Base-by-base conservation (phyloP, 2,113 vertebrate species). In the Tyto alba region DNA sequence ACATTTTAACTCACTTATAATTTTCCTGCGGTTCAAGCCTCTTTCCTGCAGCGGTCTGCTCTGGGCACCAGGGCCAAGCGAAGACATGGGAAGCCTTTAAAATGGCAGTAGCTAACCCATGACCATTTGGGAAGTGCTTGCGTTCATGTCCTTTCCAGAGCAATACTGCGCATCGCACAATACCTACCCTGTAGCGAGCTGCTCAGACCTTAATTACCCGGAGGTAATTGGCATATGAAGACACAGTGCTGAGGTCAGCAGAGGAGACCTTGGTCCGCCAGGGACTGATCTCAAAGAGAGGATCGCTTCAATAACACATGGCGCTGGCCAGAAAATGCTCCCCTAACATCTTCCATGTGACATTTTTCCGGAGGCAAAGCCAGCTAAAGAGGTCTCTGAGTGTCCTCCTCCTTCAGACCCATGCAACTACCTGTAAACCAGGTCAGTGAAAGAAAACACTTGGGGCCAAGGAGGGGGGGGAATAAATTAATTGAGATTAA, bases 1-100 rank as follows among this genome's bases (percentile, higher is more conserved):
- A 82, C 8, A 3, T 78, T 93, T 95, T 75, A 92, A 75, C 73
- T 89, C 76, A 60, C 73, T 96, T 78, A n/a, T 85, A 86, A 95
- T 95, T 92, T 89, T 74, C 62, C 80, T 85, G 92, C 8, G 63
- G 80, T 86, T 93, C 92, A 83, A 40, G 16, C 53, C 71, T 76
- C 36, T 82, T 29, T 77, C 56, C 52, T 63, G 2, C 72, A 84
- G 88, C 68, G 63, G 55, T 12, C 63, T 78, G 47, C 40, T 71
- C 40, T 11, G 83, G 92, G 56, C 89, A 87, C 60, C 2, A 3
- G 7, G 7, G 77, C 76, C 86, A 82, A 63, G 66, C 9, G 1
- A 76, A 85, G 79, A 15, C 82, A 56, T 30, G 43, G 82, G 72
- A 47, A 96, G 64, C 53, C 32, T 64, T 77, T 74, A 18, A 71